Base-by-base conservation (phyloP, 2,888 invertebrate genomes). In the Chymomyza caudatula region DNA sequence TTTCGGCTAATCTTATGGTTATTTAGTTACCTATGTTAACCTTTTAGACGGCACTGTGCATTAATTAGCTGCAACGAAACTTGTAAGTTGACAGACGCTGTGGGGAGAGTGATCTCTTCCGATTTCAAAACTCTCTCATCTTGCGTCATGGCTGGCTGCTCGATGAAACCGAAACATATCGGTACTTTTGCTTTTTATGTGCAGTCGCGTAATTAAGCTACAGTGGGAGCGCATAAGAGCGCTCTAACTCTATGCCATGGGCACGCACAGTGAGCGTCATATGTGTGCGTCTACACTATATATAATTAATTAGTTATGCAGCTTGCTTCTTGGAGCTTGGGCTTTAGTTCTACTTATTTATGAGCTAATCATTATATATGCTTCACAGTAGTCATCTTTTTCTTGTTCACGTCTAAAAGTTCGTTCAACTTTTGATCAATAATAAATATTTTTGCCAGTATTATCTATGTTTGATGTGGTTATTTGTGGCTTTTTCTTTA, bases 381-480 rank as follows among this genome's bases (percentile, higher is more conserved):
- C 47, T 47, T 3, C n/a, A 8, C 47, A 47, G 29, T 11, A 2
- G 15, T 13, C 47, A 47, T 17, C 47, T 47, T 13, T 47, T 47
- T 2, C 25, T 25, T 4, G 25, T 25, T 1, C 25, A 25, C 25
- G 6, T 51, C 51, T 13, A 4, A n/a, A 58, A 68, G 80, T 85
- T 81, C 80, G 68, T 81, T 81, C 86, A 81, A 83, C 80, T 80
- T 71, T 72, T 71, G 70, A 83, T 81, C 86, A 80, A 85, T 83
- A 75, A 79, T 70, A 29, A 37, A 37, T 37, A 37, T 25, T 25
- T 59, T 51, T 4, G 60, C 22, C 57, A 54, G 15, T 62, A 11
- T 37, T 37, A 11, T 65, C 61, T 64, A 54, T 63, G 65, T 60
- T 62, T 29, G 58, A 58, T 65, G 17, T 58, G 58, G 22, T 23